Base-by-base conservation (phyloP, 2,888 invertebrate species). In the Drosophila setosimentum region DNA sequence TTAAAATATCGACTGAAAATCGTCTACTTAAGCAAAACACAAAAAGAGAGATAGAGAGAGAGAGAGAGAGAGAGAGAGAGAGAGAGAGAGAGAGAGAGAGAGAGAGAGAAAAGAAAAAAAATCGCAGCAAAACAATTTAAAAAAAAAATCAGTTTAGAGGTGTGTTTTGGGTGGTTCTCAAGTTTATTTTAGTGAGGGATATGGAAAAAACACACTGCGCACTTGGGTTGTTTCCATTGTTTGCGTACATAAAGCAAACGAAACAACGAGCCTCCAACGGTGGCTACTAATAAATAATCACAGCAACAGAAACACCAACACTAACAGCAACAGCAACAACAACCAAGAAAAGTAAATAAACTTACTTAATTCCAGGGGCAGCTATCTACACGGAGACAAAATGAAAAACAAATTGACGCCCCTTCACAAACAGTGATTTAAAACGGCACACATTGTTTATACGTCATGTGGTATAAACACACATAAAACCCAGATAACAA, bases 181-280 rank as follows among this genome's bases (percentile, higher is more conserved):
- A 37, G 21, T 54, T 37, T 3, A 35, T 29, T 55, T 18, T 13
- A 18, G 18, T 40, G 30, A n/a, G 40, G 24, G 4, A n/a, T 21
- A 45, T 13, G 24, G 11, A 16, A 11, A n/a, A 29, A 18, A 27
- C 21, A 42, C 51, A 50, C 42, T 77, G 77, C 69, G 78, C 78
- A 78, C 70, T 78, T 78, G 73, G 74, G 53, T 62, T 69, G 64
- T 78, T 78, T 78, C 78, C 78, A 78, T 70, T 78, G 74, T 65
- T 69, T 69, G 33, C 42, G 32, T 35, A 40, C 55, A 27, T 45
- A 13, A 24, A n/a, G n/a, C n/a, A 40, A 40, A 10, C n/a, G 10
- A 4, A 49, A 27, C 54, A 50, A 61, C 77, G 78, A 69, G 77
- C 77, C 77, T 77, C 77, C 77, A 76, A 76, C 63, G 70, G 76